Conservation (phyloP, 1,140 invertebrate species). For the Lepidurus apus region DNA sequence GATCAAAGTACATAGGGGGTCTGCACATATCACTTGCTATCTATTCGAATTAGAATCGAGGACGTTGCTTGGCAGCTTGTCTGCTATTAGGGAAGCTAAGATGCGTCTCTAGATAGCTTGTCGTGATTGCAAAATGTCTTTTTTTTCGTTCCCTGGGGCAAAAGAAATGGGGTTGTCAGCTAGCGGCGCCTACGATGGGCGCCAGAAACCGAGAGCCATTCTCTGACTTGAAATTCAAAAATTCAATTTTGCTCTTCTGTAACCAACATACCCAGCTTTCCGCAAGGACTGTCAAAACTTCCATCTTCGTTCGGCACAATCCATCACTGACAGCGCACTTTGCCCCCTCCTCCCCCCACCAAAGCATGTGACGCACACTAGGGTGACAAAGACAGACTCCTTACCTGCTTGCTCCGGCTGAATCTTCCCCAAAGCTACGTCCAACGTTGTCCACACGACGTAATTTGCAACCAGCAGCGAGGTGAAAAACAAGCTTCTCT, state of each 20-base stretch:
- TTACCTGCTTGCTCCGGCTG: conserved; percentile 9
- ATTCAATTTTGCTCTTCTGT: background rate
- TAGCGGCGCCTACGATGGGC: background rate
- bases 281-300: background rate
- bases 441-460: conserved; percentile 14
- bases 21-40: background rate
- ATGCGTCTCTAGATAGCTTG: background rate
- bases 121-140: background rate
- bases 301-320: conserved; percentile 1
- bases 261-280: conserved; percentile 11
- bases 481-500: conserved; percentile 1
- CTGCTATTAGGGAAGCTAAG: conserved; percentile 6
- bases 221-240: too few relatives aligned
- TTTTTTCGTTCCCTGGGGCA: background rate
- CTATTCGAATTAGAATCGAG: background rate
- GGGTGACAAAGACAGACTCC: conserved; percentile 17
- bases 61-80: background rate
- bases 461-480: conserved; percentile 1
- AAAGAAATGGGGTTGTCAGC: background rate
- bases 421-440: conserved; percentile 3
- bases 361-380: background rate
- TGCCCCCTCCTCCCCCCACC: background rate
- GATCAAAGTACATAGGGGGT: too few relatives aligned
- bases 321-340: background rate
- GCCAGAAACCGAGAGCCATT: too few relatives aligned